Base-by-base conservation (phyloP, 2,797 vertebrate species). In the Falco naumanni region DNA sequence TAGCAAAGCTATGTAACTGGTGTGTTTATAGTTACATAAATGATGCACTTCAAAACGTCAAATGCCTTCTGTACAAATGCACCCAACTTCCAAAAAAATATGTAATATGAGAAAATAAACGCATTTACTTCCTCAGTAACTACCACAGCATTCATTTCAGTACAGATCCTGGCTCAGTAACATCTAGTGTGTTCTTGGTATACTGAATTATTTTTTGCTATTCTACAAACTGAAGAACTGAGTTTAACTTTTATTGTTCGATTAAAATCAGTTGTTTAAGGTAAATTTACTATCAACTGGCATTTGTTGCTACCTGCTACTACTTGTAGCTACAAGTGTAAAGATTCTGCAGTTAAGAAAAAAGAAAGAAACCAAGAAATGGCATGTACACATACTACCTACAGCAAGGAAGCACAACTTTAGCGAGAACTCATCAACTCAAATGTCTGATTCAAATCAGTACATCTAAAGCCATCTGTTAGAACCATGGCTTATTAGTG, bases 381-480 rank as follows among this genome's bases (percentile, higher is more conserved):
- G 8, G 17, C 47, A 91, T 11, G 34, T 17, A 91, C 24, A 85
- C 41, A 90, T 29, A 50, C 14, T 87, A 96, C 88, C 81, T 93
- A 97, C 48, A 63, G 68, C n/a, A 93, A 81, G 70, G 75, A 91
- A 90, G 63, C 56, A 93, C 41, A 93, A 94, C 84, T 95, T 87
- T 3, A 87, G 54, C 79, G 82, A 89, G 28, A 93, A 83, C 24
- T 93, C 91, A 95, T 91, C 92, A 96, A 81, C 31, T 97, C 54
- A 37, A 93, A 96, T 78, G 93, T 89, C 88, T 83, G 45, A 92
- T 75, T 90, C 81, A 77, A 87, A 95, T 88, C 84, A 89, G 61
- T 48, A 50, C 57, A 74, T 88, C 95, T 94, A 86, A 92, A 94
- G 80, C 72, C 80, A 92, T 93, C 86, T 96, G 93, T 96, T 92